phyloP scores from a whole-genome alignment of 1,140 invertebrate species.

The Temnothorax nylanderi region DNA sequence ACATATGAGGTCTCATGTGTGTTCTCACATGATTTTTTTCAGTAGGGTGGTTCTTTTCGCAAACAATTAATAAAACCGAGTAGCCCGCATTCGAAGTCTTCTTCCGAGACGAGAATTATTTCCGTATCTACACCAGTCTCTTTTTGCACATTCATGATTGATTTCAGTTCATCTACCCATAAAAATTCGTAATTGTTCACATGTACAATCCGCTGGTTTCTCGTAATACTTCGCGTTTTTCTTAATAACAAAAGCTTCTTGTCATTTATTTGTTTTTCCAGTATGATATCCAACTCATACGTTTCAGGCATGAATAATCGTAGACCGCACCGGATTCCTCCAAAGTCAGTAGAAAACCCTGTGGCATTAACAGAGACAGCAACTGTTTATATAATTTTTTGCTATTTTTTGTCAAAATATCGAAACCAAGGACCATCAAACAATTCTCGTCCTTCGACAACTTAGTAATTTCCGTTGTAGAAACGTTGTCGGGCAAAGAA shows the following conservation, averaged over 20 bases:
- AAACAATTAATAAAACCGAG: slow-evolving; percentile 93
- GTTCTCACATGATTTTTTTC: too few relatives aligned
- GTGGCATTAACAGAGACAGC: slow-evolving; percentile 62
- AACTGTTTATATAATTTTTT: neutral
- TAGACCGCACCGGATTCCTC: slow-evolving; percentile 76
- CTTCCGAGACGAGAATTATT: slow-evolving; percentile 87
- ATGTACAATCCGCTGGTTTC: slow-evolving; percentile 72
- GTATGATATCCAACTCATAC: slow-evolving; percentile 73
- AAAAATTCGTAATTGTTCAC: slow-evolving; percentile 79
- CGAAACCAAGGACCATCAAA: slow-evolving; percentile 86
- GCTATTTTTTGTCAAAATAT: neutral
- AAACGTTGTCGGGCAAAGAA: slow-evolving; percentile 77
- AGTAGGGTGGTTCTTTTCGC: slow-evolving; percentile 89
- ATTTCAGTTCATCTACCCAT: slow-evolving; percentile 85
- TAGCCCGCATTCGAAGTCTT: slow-evolving; percentile 90
- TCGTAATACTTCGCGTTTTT: slow-evolving; percentile 71
- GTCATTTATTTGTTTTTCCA: slow-evolving; percentile 76
- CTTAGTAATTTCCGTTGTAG: neutral
- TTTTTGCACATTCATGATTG: slow-evolving; percentile 85
- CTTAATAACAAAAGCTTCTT: slow-evolving; percentile 76
- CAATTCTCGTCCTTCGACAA: slow-evolving; percentile 83
- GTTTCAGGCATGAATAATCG: slow-evolving; percentile 67
- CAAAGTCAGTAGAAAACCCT: slow-evolving; percentile 84
- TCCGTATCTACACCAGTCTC: neutral
- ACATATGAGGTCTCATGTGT: too few relatives aligned